A percentile compares a stretch with the other conserved stretches of the same genome.
phyloP scores from a whole-genome alignment of 2,888 invertebrate species.

The Amiota communis region DNA sequence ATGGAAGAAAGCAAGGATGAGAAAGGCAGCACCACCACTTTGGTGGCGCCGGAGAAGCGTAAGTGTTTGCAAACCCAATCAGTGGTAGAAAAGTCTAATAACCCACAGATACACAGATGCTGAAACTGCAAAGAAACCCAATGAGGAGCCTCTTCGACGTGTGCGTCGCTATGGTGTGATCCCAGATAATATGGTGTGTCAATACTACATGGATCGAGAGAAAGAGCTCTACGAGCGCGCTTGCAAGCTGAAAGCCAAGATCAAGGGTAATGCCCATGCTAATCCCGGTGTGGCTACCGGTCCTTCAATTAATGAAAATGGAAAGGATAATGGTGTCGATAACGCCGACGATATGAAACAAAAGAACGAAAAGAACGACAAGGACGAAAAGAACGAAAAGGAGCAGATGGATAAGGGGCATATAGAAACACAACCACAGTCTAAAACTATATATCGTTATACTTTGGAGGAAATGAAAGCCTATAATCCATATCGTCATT shows the following conservation, averaged over 20 bases:
- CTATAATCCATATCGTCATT: conserved; percentile 54
- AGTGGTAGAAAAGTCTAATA: too few species aligned
- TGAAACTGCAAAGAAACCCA: too few species aligned
- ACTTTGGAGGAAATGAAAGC: conserved; percentile 60
- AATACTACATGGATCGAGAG: conserved; percentile 59
- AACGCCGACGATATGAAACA: neutral
- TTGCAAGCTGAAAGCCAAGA: conserved; percentile 57
- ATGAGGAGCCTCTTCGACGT: too few species aligned
- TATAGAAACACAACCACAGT: conserved; percentile 42
- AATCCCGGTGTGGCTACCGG: too few species aligned
- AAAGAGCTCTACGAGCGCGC: conserved; percentile 57
- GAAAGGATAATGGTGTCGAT: too few species aligned
- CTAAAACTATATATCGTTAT: conserved; percentile 51
- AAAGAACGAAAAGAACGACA: neutral
- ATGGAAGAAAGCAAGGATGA: too few species aligned
- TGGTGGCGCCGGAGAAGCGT: too few species aligned
- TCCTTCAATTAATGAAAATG: too few species aligned
- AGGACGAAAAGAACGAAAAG: neutral
- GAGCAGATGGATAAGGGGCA: neutral
- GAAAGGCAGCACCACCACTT: too few species aligned
- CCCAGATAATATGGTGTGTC: conserved; percentile 31
- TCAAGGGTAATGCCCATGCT: conserved; percentile 40
- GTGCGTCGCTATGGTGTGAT: neutral
- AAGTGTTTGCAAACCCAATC: too few species aligned
- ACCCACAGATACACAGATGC: too few species aligned